These are phyloP conservation scores for Archips xylosteana DNA, from an alignment of 2,888 invertebrate genomes.

Conservation along the genomic window DNA sequence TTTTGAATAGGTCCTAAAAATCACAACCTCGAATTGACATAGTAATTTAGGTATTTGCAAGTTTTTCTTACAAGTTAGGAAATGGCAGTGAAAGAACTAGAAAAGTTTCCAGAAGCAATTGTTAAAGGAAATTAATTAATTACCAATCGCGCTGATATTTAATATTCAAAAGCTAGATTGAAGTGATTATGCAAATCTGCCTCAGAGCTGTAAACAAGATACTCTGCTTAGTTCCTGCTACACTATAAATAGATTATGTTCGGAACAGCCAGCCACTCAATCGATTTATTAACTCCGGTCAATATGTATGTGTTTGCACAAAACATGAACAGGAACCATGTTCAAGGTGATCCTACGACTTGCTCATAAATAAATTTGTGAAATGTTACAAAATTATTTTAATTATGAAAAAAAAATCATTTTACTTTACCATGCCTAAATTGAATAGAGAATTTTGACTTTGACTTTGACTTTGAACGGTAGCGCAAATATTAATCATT, in stretches of 20 bases:
- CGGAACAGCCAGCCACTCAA: neutral
- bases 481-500: neutral
- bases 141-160: neutral
- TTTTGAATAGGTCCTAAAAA: too few relatives aligned
- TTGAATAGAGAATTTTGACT: too few relatives aligned
- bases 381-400: too few relatives aligned
- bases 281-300: neutral
- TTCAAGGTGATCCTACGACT: too few relatives aligned
- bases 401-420: too few relatives aligned
- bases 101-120: neutral
- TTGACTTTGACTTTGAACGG: too few relatives aligned
- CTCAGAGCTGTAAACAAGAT: constrained; percentile 9
- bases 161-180: constrained; percentile 19
- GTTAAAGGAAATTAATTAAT: constrained; percentile 4
- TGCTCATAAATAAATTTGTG: too few relatives aligned
- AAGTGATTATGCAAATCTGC: constrained; percentile 17
- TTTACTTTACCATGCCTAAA: too few relatives aligned
- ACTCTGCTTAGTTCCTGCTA: neutral
- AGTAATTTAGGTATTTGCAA: too few relatives aligned
- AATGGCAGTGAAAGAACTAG: neutral
- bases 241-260: neutral
- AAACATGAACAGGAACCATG: neutral
- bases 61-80: neutral
- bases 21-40: too few relatives aligned
- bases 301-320: neutral